Percentiles rank a stretch among this genome's conserved stretches.
Conservation (phyloP, 2,888 invertebrate species). For the Drosophila bunnanda region DNA sequence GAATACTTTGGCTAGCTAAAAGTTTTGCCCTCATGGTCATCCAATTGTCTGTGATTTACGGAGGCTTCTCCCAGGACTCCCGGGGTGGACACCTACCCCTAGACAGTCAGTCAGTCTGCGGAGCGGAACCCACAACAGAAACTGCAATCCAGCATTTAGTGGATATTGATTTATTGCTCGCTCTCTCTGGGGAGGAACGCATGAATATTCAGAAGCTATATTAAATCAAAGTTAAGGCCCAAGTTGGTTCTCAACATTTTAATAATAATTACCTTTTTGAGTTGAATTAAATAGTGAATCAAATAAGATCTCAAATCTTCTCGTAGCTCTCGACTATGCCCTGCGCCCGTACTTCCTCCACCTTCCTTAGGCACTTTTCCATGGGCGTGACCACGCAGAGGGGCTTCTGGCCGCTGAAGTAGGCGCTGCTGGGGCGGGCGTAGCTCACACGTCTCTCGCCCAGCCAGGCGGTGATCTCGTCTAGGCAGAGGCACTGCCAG, state of each 20-base stretch:
- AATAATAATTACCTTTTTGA: background rate
- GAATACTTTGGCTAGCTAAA: constrained; percentile 70
- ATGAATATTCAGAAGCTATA: background rate
- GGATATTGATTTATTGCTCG: constrained; percentile 68
- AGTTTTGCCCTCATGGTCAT: constrained; percentile 75
- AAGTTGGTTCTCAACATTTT: background rate
- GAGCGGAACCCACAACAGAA: constrained; percentile 37
- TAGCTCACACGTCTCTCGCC: constrained; percentile 65
- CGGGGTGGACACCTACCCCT: constrained; percentile 22
- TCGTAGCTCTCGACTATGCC: constrained; percentile 75
- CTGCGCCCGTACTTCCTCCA: constrained; percentile 65
- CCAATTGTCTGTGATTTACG: constrained; percentile 79
- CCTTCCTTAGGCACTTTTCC: constrained; percentile 73
- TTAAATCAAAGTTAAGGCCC: background rate
- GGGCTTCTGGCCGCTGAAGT: constrained; percentile 77
- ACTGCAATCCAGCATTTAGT: constrained; percentile 59
- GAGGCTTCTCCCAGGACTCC: constrained; percentile 21
- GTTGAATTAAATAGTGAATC: background rate
- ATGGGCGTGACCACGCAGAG: constrained; percentile 81
- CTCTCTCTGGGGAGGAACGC: constrained; percentile 10
- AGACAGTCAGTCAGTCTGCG: constrained; percentile 18
- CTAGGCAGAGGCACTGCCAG: constrained; percentile 83
- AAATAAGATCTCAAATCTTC: constrained; percentile 33
- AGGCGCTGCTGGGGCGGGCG: constrained; percentile 65
- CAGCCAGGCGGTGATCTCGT: constrained; percentile 75